phyloP scores from a whole-genome alignment of 2,797 vertebrate genomes.

The Choloepus didactylus region DNA sequence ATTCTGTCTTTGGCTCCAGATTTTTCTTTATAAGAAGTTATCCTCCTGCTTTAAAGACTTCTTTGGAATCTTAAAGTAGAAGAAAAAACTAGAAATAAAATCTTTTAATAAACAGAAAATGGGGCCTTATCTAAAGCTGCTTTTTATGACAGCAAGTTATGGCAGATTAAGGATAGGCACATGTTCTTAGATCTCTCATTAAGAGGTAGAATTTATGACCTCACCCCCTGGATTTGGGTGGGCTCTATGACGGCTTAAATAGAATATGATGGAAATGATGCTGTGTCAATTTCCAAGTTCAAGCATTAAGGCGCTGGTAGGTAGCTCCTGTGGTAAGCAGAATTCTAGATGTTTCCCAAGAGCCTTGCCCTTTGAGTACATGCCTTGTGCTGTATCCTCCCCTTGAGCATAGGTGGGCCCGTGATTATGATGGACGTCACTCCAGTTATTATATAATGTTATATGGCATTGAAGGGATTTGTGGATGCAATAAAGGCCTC shows the following conservation, averaged over 20 bases:
- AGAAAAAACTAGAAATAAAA: not conserved
- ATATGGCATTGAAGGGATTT: not conserved
- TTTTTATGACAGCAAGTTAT: not conserved
- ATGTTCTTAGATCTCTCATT: not conserved
- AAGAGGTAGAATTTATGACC: not conserved
- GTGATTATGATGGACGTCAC: not conserved
- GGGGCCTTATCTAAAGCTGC: not conserved
- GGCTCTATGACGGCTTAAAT: not conserved
- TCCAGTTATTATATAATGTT: not conserved
- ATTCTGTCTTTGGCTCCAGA: not conserved
- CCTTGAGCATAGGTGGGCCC: not conserved
- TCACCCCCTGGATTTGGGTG: not conserved
- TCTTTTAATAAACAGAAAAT: constrained; percentile 10
- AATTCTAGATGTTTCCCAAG: not conserved
- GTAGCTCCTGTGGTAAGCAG: not conserved
- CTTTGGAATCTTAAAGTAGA: constrained; percentile 9
- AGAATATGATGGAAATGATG: not conserved
- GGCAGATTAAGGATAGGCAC: not conserved
- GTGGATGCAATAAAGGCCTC: not conserved
- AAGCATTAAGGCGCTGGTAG: not conserved
- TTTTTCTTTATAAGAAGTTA: constrained; percentile 31
- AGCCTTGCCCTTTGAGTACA: not conserved
- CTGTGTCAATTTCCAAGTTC: not conserved
- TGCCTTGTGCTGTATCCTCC: not conserved
- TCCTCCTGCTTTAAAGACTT: constrained; percentile 30